phyloP scores from a whole-genome alignment of 2,113 vertebrate species.

The Sylvietta virens region DNA sequence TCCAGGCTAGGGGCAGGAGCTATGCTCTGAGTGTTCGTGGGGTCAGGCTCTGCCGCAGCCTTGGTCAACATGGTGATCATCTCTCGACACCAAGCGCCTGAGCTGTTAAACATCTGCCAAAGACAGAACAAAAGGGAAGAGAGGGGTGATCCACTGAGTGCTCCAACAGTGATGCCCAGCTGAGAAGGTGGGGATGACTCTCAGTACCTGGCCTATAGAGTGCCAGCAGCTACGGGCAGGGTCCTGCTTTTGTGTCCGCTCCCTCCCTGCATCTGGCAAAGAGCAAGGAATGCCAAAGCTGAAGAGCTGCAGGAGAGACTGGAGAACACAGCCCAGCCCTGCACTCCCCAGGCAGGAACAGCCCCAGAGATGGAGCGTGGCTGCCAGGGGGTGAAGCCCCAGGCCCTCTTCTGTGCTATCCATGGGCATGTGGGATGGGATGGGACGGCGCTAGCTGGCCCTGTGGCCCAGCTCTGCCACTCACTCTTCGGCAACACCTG shows the following conservation, averaged over 20 bases:
- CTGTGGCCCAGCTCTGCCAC: not conserved
- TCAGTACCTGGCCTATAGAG: not conserved
- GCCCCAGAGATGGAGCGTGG: too few species aligned
- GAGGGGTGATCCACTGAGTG: not conserved
- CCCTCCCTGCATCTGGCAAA: not conserved
- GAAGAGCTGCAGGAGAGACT: not conserved
- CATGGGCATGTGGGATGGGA: not conserved
- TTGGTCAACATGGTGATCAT: not conserved
- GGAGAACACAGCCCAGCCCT: not conserved
- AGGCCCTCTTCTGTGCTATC: not conserved
- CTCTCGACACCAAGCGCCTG: not conserved
- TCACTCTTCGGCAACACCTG: not conserved
- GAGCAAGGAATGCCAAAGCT: not conserved
- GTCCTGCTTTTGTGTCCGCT: accelerated
- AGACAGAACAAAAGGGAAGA: not conserved
- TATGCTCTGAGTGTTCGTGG: not conserved
- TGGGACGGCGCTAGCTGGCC: not conserved
- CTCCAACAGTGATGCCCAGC: accelerated
- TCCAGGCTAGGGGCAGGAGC: not conserved
- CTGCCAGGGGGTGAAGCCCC: not conserved
- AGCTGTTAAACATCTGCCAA: not conserved
- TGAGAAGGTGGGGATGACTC: not conserved
- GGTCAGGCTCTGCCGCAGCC: too few species aligned
- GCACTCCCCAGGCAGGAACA: not conserved
- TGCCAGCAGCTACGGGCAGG: not conserved